Base-by-base conservation (phyloP, 1,140 invertebrate species). In the Trichoplusia ni region DNA sequence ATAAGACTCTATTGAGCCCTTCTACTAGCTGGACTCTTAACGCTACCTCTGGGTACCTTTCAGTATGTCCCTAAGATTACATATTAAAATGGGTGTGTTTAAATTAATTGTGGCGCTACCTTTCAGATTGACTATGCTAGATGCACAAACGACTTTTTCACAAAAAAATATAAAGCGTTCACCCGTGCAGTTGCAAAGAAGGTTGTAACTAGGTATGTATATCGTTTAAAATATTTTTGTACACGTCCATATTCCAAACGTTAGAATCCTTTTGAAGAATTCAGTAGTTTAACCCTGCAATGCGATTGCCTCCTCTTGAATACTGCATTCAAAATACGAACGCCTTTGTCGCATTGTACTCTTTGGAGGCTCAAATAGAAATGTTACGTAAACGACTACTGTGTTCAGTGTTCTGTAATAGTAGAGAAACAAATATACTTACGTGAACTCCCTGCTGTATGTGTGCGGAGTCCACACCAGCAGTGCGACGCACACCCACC, bases 401-500 rank as follows among this genome's bases (percentile, higher is more conserved):
- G n/a, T n/a, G n/a, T n/a, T n/a, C n/a, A n/a, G n/a, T n/a, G n/a
- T n/a, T n/a, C n/a, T n/a, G n/a, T n/a, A n/a, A 23, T 11, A 25
- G 16, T 23, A 59, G 21, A 7, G 9, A 11, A 11, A 14, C 27
- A 46, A 58, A 11, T 60, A 21, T 69, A 89, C 86, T 89, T 69
- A 89, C 86, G 86, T 86, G 61, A 84, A 75, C 61, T 83, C 72
- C 42, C 79, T 69, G 40, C 79, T 75, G 27, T 81, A 71, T 64
- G 75, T 67, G 56, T 77, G 67, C 53, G 77, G 73, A 51, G 65
- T 67, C 66, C 79, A 80, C 23, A 82, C 53, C 56, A 89, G 64
- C 47, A 87, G 33, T 23, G 77, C 73, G 4, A 67, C 67, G 46
- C 74, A 49, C n/a, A 81, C 64, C 73, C 79, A 83, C 77, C 78